phyloP scores from a whole-genome alignment of 2,888 invertebrate species.

The Pandemis corylana region DNA sequence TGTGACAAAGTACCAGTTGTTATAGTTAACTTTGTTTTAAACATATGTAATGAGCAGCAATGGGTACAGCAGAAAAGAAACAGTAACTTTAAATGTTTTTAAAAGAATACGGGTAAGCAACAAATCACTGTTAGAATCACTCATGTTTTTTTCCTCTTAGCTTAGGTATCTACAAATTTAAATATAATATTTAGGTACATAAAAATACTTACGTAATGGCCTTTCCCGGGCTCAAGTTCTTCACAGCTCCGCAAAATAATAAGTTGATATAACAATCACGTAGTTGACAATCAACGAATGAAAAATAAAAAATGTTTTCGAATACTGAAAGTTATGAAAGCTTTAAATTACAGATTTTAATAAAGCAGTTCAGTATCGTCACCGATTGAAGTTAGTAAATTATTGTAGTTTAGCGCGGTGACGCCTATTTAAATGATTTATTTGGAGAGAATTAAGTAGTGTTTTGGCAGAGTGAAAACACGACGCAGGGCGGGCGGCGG shows the following conservation, averaged over 20 bases:
- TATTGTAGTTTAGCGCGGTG: conserved; percentile 6
- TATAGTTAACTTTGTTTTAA: not conserved
- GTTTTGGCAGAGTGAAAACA: conserved; percentile 49
- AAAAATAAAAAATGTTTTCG: conserved; percentile 22
- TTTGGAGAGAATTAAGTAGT: conserved; percentile 40
- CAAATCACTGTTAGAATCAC: not conserved
- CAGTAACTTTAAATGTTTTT: not conserved
- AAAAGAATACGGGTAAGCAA: not conserved
- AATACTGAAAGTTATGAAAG: conserved; percentile 16
- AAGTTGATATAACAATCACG: conserved; percentile 36
- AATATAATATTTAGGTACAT: not conserved
- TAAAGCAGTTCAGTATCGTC: not conserved
- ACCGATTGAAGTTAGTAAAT: not conserved
- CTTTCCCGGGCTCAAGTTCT: conserved; percentile 5
- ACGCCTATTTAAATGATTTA: conserved; percentile 37
- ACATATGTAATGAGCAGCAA: not conserved
- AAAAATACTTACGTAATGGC: conserved; percentile 44
- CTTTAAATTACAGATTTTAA: conserved; percentile 5
- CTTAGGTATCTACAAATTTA: not conserved
- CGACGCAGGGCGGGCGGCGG: conserved; percentile 72
- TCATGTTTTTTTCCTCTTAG: not conserved
- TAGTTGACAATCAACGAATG: conserved; percentile 34
- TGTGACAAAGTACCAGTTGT: not conserved
- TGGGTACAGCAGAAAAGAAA: not conserved
- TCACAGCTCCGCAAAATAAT: conserved; percentile 22